Conservation (phyloP, 1,140 invertebrate genomes). For the Bombus waltoni region DNA sequence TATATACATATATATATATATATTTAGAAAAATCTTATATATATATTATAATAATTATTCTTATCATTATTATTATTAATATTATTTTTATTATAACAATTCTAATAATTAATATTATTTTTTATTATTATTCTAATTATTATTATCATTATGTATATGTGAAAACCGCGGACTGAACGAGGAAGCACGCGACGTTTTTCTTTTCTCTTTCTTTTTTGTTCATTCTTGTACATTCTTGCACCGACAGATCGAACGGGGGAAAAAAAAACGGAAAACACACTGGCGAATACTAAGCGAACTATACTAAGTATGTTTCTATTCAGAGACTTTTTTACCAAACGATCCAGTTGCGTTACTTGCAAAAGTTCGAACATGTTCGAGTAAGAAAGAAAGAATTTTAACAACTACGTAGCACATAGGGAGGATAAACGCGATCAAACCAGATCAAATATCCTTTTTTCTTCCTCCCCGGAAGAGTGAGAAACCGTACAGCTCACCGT, state of each 20-base stretch:
- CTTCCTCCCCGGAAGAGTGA: not conserved
- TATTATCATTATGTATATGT: conserved; percentile 60
- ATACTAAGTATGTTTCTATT: not conserved
- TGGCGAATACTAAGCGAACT: not conserved
- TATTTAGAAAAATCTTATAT: conserved; percentile 42
- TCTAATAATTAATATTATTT: conserved; percentile 47
- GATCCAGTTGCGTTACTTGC: not conserved
- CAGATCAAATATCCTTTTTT: not conserved
- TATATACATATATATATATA: conserved; percentile 38
- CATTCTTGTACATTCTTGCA: conserved; percentile 47
- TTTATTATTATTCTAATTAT: conserved; percentile 45
- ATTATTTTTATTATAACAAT: conserved; percentile 8
- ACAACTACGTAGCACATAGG: not conserved
- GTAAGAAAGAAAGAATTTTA: no score
- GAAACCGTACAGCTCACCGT: not conserved
- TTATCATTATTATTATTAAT: conserved; percentile 52
- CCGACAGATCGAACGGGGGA: not conserved
- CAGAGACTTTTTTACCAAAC: conserved; percentile 12
- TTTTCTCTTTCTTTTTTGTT: conserved; percentile 32
- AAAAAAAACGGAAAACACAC: not conserved
- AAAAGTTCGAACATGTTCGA: not conserved
- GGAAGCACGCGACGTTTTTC: conserved; percentile 50
- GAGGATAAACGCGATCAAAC: not conserved
- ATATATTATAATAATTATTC: conserved; percentile 47
- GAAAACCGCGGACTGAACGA: conserved; percentile 55